Evolutionary conservation across 2,888 invertebrate species (phyloP).

Genomic region (Nomada fucata): DNA sequence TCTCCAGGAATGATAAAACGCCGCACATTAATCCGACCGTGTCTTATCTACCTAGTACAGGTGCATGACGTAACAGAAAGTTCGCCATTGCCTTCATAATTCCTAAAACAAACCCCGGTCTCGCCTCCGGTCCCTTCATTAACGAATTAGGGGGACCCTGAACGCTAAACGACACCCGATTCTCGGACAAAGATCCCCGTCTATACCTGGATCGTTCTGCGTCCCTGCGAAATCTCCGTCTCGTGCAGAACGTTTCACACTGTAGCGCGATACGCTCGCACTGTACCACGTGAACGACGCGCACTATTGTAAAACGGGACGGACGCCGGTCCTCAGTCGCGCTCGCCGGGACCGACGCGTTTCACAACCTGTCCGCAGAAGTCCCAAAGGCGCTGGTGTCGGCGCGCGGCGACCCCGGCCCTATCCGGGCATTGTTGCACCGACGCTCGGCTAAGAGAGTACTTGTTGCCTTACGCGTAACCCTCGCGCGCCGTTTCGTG

Average conservation of each 20-base stretch:
- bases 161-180: background rate
- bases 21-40: too few species aligned
- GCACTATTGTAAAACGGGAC: slow-evolving; percentile 33
- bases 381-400: slow-evolving; percentile 77
- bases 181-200: background rate
- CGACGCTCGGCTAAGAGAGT: slow-evolving; percentile 80
- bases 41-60: too few species aligned
- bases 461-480: slow-evolving; percentile 62
- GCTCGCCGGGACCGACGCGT: slow-evolving; percentile 25
- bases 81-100: background rate
- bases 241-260: background rate
- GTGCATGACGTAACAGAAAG: background rate
- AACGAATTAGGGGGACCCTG: too few species aligned
- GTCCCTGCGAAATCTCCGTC: slow-evolving; percentile 41
- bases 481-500: slow-evolving; percentile 52
- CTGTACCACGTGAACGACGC: slow-evolving; percentile 6
- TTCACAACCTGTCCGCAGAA: slow-evolving; percentile 76
- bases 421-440: slow-evolving; percentile 81
- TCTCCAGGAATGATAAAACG: too few species aligned
- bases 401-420: slow-evolving; percentile 76
- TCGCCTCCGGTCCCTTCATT: background rate
- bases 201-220: slow-evolving; percentile 13
- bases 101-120: background rate
- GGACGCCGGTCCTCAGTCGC: slow-evolving; percentile 28
- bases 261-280: slow-evolving; percentile 1